These are phyloP conservation scores for Andrena fulva DNA, from an alignment of 2,888 invertebrate genomes.

Conservation along the genomic window DNA sequence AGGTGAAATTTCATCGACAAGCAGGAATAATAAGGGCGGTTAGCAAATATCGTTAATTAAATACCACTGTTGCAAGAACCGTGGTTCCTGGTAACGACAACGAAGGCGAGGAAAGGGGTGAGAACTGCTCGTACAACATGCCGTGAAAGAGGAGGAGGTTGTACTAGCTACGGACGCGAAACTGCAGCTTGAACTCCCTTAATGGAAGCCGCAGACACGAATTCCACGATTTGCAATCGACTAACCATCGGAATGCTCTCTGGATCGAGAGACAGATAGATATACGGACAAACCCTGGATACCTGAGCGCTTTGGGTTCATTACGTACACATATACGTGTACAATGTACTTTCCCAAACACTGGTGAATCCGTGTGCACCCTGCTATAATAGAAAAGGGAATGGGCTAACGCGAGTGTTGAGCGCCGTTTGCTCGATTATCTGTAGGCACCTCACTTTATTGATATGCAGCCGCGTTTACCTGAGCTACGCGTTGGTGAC, in stretches of 20 bases:
- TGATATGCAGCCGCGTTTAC: too few species aligned
- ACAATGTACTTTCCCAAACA: conserved; percentile 11
- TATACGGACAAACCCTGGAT: conserved; percentile 35
- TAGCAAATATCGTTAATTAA: conserved; percentile 38
- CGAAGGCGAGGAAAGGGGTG: conserved; percentile 30
- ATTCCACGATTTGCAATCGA: conserved; percentile 64
- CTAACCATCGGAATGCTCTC: conserved; percentile 59
- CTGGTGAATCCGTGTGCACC: not conserved
- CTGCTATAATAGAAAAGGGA: not conserved
- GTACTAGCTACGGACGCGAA: conserved; percentile 24
- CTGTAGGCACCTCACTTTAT: too few species aligned
- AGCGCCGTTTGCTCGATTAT: not conserved
- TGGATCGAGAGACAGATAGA: conserved; percentile 59
- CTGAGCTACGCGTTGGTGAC: not conserved
- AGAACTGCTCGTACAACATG: conserved; percentile 14
- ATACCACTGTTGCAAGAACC: conserved; percentile 11
- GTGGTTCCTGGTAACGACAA: conserved; percentile 24
- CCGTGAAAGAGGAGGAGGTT: conserved; percentile 19
- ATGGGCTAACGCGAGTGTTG: not conserved
- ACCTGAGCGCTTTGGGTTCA: conserved; percentile 36
- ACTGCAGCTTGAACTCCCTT: conserved; percentile 51
- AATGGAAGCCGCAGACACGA: conserved; percentile 62
- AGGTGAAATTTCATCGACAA: not conserved
- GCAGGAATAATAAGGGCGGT: conserved; percentile 14
- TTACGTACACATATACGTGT: conserved; percentile 22